Conservation (phyloP, 2,888 invertebrate species). For the Ornithoptera priamus region DNA sequence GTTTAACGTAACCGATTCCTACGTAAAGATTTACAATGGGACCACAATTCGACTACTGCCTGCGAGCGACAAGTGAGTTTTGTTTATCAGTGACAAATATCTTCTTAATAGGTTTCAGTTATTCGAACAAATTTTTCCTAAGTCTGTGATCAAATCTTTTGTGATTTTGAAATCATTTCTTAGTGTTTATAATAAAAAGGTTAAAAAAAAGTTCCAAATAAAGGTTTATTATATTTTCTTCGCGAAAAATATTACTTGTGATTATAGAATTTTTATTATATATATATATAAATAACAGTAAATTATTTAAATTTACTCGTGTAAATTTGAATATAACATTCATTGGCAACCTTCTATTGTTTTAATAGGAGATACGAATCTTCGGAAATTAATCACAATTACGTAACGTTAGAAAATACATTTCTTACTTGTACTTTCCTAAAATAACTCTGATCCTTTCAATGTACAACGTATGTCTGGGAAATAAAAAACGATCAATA, state of each 20-base stretch:
- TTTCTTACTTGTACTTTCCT: slow-evolving; percentile 36
- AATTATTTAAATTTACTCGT: no score
- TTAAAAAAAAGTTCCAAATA: no score
- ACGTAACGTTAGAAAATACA: neutral
- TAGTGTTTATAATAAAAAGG: neutral
- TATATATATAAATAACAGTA: no score
- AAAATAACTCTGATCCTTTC: slow-evolving; percentile 47
- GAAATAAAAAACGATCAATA: neutral
- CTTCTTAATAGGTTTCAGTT: neutral
- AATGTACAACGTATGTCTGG: slow-evolving; percentile 22
- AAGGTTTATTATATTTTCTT: no score
- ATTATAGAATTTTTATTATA: no score
- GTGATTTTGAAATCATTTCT: neutral
- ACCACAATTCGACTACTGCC: slow-evolving; percentile 75
- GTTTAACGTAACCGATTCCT: slow-evolving; percentile 38
- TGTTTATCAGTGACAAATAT: neutral
- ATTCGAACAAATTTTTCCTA: neutral
- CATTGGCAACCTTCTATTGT: no score
- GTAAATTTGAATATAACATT: no score
- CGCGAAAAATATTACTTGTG: no score
- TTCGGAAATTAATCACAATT: neutral
- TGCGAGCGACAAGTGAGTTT: slow-evolving; percentile 73
- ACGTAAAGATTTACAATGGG: slow-evolving; percentile 53
- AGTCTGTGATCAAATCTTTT: neutral
- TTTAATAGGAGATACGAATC: no score